Evolutionary conservation across 2,888 invertebrate genomes (phyloP).

Genomic region (Pyrgus malvae): DNA sequence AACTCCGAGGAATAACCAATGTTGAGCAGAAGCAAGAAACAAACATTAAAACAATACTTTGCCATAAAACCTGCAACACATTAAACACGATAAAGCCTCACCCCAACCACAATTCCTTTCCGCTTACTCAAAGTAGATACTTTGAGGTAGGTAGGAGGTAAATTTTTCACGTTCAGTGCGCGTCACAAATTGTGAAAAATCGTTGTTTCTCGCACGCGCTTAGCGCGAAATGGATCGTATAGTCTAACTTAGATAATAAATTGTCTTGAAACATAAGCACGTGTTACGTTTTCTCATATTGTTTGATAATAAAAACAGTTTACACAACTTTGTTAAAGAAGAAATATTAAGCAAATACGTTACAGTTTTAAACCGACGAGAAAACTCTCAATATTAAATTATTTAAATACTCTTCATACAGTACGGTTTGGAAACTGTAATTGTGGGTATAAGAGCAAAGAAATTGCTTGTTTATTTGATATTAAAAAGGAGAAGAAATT

Average conservation of each 20-base stretch:
- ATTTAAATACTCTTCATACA: too few relatives aligned
- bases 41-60: too few relatives aligned
- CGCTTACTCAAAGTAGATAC: conserved; percentile 12
- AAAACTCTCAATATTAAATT: too few relatives aligned
- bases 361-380: too few relatives aligned
- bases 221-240: conserved; percentile 22
- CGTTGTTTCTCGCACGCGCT: conserved; percentile 34
- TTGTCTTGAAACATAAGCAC: conserved; percentile 36
- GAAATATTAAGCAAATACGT: neutral
- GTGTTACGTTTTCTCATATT: conserved; percentile 10
- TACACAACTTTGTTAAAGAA: neutral
- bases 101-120: conserved; percentile 7
- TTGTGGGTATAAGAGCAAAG: too few relatives aligned
- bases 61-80: neutral
- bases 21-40: too few relatives aligned
- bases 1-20: too few relatives aligned
- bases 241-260: conserved; percentile 49
- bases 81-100: neutral
- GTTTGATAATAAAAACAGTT: neutral
- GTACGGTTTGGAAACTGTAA: too few relatives aligned
- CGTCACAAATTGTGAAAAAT: conserved; percentile 54
- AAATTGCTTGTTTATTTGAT: too few relatives aligned
- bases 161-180: conserved; percentile 41
- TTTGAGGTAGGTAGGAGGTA: too few relatives aligned
- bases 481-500: too few relatives aligned